phyloP scores from a whole-genome alignment of 2,797 vertebrate species.

The Scyliorhinus canicula region DNA sequence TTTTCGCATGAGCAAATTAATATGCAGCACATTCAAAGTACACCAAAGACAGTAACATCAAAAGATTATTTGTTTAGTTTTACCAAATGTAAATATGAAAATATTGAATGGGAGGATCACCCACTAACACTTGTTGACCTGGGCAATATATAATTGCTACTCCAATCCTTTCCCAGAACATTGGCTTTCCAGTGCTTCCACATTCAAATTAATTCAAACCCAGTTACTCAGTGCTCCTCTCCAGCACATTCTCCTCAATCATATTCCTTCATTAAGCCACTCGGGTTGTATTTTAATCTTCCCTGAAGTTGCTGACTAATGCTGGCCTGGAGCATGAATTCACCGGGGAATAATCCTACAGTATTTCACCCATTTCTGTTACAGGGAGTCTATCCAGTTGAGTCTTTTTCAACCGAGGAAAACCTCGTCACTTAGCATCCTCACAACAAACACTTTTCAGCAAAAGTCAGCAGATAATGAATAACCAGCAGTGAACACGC shows the following conservation, averaged over 20 bases:
- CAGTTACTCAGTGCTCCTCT: background rate
- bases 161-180: background rate
- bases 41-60: background rate
- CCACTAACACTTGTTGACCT: background rate
- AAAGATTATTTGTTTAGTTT: background rate
- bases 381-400: background rate
- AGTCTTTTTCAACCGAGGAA: background rate
- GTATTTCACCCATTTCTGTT: background rate
- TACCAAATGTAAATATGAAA: background rate
- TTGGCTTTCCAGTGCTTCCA: background rate
- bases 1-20: background rate
- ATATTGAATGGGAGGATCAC: background rate
- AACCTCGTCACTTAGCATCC: background rate
- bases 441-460: too few relatives aligned
- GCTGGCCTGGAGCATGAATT: background rate
- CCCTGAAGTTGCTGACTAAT: background rate
- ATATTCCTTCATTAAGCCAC: background rate
- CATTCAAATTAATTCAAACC: background rate
- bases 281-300: too few relatives aligned
- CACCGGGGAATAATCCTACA: background rate
- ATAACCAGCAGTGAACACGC: too few relatives aligned
- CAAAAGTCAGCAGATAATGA: background rate
- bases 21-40: background rate
- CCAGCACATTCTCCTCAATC: background rate
- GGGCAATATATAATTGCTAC: background rate